A percentile compares a stretch with the other conserved stretches of the same genome.
phyloP scores from a whole-genome alignment of 2,797 vertebrate species.

The Trachops cirrhosus region DNA sequence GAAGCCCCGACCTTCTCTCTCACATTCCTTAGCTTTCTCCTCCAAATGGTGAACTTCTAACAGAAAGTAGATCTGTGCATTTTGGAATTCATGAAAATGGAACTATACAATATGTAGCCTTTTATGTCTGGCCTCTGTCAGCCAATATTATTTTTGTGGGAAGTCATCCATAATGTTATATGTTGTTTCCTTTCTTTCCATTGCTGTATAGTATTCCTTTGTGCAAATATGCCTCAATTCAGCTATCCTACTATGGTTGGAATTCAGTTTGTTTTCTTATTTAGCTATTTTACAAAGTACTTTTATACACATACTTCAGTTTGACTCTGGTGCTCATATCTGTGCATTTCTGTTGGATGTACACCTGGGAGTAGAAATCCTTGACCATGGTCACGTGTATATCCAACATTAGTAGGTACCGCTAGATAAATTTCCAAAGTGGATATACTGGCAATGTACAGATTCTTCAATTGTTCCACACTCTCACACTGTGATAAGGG shows the following conservation, averaged over 20 bases:
- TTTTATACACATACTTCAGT: background rate
- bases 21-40: background rate
- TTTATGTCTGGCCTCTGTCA: background rate
- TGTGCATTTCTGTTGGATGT: background rate
- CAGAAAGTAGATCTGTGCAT: background rate
- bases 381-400: background rate
- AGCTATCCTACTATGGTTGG: background rate
- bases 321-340: background rate
- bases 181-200: background rate
- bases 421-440: background rate
- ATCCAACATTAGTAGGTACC: background rate
- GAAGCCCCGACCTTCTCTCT: background rate
- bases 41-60: background rate
- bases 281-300: background rate
- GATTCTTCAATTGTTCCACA: background rate
- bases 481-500: background rate
- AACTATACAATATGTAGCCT: background rate
- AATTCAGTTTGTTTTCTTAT: background rate
- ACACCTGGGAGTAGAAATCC: background rate
- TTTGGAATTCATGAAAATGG: background rate
- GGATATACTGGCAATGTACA: background rate
- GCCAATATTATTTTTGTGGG: background rate
- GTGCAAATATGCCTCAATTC: background rate
- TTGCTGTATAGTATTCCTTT: background rate
- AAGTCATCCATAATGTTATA: background rate